Conservation (phyloP, 2,888 invertebrate genomes). For the Saturnia pavonia region DNA sequence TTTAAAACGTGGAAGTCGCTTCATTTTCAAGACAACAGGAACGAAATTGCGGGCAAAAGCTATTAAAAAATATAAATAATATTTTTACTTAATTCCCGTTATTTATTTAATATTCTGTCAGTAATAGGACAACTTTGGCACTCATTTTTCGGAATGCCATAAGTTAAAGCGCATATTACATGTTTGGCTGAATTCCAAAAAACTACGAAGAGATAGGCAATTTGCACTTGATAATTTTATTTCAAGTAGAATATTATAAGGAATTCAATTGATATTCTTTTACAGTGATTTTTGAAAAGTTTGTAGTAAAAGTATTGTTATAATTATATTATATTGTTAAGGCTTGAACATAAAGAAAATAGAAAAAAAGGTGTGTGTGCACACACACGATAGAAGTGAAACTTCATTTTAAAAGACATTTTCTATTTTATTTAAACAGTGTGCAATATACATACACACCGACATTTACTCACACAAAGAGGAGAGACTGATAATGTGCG, state of each 20-base stretch:
- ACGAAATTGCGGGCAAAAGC: no score
- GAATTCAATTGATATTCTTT: not conserved
- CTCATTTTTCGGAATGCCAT: not conserved
- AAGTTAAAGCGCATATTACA: not conserved
- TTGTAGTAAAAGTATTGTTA: not conserved
- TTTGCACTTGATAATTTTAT: constrained; percentile 6
- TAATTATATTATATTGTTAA: no score
- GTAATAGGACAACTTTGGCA: not conserved
- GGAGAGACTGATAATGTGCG: no score
- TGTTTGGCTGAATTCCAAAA: not conserved
- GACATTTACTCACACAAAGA: no score
- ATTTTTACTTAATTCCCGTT: not conserved
- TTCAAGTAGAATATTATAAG: not conserved
- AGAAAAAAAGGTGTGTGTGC: no score
- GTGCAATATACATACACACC: no score
- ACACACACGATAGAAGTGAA: no score
- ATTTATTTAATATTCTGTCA: not conserved
- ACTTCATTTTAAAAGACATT: no score
- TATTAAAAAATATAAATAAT: not conserved
- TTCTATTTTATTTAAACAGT: no score
- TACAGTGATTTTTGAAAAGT: not conserved
- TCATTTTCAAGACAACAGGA: no score
- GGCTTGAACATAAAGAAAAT: no score
- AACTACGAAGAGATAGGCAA: not conserved
- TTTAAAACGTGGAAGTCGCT: no score